Base-by-base conservation (phyloP, 2,888 invertebrate species). In the Cremastinae sp. region DNA sequence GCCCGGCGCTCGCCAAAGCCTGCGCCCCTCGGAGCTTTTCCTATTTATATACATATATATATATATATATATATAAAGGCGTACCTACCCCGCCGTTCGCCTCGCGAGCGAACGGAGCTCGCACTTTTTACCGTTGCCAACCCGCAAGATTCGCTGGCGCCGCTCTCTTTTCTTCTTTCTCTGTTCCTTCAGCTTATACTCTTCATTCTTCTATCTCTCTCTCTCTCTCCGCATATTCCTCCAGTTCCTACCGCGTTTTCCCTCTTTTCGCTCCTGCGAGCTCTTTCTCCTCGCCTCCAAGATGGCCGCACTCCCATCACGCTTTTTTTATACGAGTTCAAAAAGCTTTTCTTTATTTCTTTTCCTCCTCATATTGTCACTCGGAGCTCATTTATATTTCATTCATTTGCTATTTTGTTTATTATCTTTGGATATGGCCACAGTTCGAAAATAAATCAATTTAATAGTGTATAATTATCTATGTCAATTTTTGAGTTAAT, bases 61-160 rank as follows among this genome's bases (percentile, higher is more conserved):
- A n/a, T n/a, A n/a, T n/a, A n/a, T n/a, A n/a, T n/a, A n/a, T n/a
- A n/a, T n/a, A n/a, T n/a, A n/a, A n/a, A n/a, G n/a, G n/a, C n/a
- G n/a, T n/a, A n/a, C 38, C 20, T 58, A 2, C 22, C 18, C 12
- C 28, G n/a, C 54, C 38, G 14, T 2, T 45, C 10, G 18, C 53
- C 28, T 20, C 62, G 0, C 38, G 43, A 69, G 14, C 36, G 18
- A n/a, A n/a, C n/a, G n/a, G n/a, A n/a, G n/a, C n/a, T n/a, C n/a
- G n/a, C n/a, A n/a, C n/a, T 41, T 69, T 69, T 66, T 8, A 22
- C 49, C 58, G 41, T 58, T 49, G 54, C 56, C 71, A 53, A 36
- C 68, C 64, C 53, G 68, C 73, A 76, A 47, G 47, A 69, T 76
- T 59, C 76, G 14, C 64, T 76, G 72, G 76, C 76, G 76, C 73